phyloP scores from a whole-genome alignment of 2,797 vertebrate genomes.

The Arrhamphus sclerolepis region DNA sequence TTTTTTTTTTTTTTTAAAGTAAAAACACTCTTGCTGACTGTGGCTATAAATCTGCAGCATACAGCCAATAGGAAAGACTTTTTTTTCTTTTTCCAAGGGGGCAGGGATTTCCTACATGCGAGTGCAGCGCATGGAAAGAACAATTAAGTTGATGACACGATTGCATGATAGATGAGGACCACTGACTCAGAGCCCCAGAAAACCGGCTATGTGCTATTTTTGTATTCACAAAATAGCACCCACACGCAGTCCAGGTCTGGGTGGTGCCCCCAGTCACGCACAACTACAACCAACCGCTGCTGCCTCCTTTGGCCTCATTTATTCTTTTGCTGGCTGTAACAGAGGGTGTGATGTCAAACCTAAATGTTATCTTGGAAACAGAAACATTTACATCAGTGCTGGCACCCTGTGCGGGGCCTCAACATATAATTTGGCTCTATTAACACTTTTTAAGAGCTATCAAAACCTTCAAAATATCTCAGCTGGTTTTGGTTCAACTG shows the following conservation, averaged over 20 bases:
- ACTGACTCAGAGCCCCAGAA: conserved; percentile 44
- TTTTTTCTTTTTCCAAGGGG: conserved; percentile 66
- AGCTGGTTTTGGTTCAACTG: background rate
- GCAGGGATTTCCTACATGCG: conserved; percentile 55
- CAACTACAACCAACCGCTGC: conserved; percentile 66
- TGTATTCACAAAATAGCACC: conserved; percentile 25
- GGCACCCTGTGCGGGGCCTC: conserved; percentile 6
- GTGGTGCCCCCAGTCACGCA: conserved; percentile 52
- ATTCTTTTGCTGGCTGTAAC: conserved; percentile 44
- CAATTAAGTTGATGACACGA: conserved; percentile 58
- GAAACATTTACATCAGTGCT: conserved; percentile 17
- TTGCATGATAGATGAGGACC: conserved; percentile 54
- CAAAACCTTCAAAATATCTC: conserved; percentile 10
- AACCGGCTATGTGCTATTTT: conserved; percentile 62
- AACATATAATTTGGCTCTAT: conserved; percentile 4
- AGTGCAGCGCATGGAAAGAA: conserved; percentile 44
- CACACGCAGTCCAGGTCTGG: conserved; percentile 40
- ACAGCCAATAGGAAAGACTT: conserved; percentile 55
- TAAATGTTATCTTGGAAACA: conserved; percentile 26
- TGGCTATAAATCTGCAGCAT: conserved; percentile 44
- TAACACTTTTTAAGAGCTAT: conserved; percentile 6
- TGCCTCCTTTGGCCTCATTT: conserved; percentile 59
- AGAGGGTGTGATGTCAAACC: conserved; percentile 58
- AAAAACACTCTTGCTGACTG: conserved; percentile 8
- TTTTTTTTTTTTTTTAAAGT: no score